Evolutionary conservation across 37 sponge, comb jelly and placozoan genomes (phyloP), one percentile per base, ranked within the genome.

Genomic region (Bolinopsis microptera): DNA sequence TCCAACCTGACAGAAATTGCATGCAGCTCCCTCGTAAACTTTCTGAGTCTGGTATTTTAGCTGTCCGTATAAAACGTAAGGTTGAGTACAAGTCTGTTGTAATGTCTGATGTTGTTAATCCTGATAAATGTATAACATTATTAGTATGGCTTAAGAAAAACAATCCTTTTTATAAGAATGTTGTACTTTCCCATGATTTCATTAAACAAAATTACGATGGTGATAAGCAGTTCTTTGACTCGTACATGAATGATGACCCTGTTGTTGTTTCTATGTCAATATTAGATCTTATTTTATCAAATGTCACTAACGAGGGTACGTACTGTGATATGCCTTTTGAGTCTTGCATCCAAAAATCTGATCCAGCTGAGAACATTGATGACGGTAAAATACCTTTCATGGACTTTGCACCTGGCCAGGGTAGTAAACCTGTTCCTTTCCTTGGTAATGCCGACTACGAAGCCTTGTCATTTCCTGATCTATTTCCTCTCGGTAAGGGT

Each of bases 371-470:
- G 18, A 30, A n/a, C 5, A 72, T 72, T 8, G 18, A 8, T 30
- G 75, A 72, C 18, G 75, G 31, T 28, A 72, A 72, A 24, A 72
- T 28, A 23, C 75, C 75, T 24, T n/a, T 72, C 25, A 72, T 72
- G 75, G 75, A 72, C 31, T 72, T 72, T 72, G 75, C 75, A 24
- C 75, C 75, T 5, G 75, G 75, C 31, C 75, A 72, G 25, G 31
- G 18, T 24, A 28, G 31, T 30, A 72, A 3, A 5, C 75, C 75
- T 24, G 18, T 72, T 8, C 31, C 75, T 24, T 72, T 72, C 5
- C 26, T 72, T 72, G 75, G 75, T 28, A 28, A 72, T 28, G 3
- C 26, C 5, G 31, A 5, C 5, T 30, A 3, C 5, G 75, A 72
- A 28, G 21, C 75, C 5, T 24, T 21, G 18, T n/a, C 75, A 8